A percentile compares a stretch with the other conserved stretches of the same genome.
Evolutionary conservation across 1,140 invertebrate species (phyloP).

Genomic region (Parapsyche elsis): DNA sequence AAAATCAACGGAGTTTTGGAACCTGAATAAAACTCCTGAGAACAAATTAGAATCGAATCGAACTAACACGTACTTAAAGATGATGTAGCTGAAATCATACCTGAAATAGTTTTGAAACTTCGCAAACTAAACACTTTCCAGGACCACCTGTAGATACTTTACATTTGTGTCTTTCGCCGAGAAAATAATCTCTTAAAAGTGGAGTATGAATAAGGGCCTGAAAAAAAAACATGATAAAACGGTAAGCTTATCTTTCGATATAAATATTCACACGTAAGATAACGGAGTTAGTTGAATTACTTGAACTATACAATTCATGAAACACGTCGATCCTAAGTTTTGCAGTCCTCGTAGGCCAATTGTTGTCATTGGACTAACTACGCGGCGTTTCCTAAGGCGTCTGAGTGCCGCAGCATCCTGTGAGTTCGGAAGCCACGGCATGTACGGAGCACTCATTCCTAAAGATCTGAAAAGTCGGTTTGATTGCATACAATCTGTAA

Average conservation of each 20-base stretch:
- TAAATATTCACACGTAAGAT: no score
- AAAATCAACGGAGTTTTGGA: conserved; percentile 88
- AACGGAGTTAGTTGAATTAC: conserved; percentile 59
- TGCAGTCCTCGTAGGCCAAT: conserved; percentile 92
- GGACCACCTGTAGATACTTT: conserved; percentile 69
- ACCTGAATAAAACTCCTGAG: conserved; percentile 91
- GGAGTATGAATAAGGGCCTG: conserved; percentile 93
- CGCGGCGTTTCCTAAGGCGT: conserved; percentile 79
- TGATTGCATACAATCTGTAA: neutral
- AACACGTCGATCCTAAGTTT: conserved; percentile 98
- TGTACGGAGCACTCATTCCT: conserved; percentile 77
- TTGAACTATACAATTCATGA: conserved; percentile 99
- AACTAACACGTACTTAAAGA: neutral
- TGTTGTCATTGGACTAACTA: conserved; percentile 84
- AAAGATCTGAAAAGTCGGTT: conserved; percentile 65
- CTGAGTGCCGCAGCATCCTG: conserved; percentile 78
- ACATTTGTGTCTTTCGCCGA: conserved; percentile 91
- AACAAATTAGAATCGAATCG: neutral
- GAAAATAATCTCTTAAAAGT: conserved; percentile 93
- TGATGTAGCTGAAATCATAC: conserved; percentile 53
- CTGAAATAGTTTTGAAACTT: conserved; percentile 87
- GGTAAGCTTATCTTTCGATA: no score
- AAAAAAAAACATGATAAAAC: conserved; percentile 47
- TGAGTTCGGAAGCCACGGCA: conserved; percentile 82
- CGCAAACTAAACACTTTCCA: conserved; percentile 89